These are phyloP conservation scores for Mormyrus iriodes DNA, from an alignment of 2,113 vertebrate species.

Conservation along the genomic window DNA sequence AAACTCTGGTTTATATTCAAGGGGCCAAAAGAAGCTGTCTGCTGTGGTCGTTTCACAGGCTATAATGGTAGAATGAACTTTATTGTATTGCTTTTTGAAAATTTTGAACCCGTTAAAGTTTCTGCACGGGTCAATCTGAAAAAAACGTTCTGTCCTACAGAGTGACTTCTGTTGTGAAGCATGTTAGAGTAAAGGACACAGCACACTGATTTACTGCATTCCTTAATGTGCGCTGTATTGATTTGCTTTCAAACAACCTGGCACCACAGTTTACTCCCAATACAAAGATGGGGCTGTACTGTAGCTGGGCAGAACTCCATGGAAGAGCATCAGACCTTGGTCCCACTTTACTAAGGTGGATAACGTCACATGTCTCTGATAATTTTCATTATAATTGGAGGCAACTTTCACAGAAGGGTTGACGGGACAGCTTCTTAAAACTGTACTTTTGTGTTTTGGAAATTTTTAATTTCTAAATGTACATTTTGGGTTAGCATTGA, in stretches of 20 bases:
- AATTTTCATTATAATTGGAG: background rate
- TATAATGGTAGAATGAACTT: background rate
- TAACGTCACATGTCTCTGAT: background rate
- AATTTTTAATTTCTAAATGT: background rate
- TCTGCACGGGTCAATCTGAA: background rate
- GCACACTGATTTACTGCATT: background rate
- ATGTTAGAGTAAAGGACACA: background rate
- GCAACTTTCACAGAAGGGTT: background rate
- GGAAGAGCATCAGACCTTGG: background rate
- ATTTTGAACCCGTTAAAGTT: background rate
- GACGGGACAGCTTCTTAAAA: background rate
- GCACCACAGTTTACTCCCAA: background rate
- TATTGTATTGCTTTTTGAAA: background rate
- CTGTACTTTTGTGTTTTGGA: background rate
- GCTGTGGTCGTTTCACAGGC: background rate
- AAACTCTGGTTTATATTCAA: background rate
- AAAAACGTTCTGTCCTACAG: background rate
- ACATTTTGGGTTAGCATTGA: background rate
- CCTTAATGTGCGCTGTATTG: background rate
- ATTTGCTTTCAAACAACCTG: background rate
- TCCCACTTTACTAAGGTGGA: background rate
- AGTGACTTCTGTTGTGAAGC: background rate
- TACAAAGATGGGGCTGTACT: background rate
- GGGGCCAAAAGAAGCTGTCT: background rate
- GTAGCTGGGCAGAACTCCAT: background rate